These are phyloP conservation scores for Drosophila parvula DNA, from an alignment of 1,140 invertebrate species.

Conservation along the genomic window DNA sequence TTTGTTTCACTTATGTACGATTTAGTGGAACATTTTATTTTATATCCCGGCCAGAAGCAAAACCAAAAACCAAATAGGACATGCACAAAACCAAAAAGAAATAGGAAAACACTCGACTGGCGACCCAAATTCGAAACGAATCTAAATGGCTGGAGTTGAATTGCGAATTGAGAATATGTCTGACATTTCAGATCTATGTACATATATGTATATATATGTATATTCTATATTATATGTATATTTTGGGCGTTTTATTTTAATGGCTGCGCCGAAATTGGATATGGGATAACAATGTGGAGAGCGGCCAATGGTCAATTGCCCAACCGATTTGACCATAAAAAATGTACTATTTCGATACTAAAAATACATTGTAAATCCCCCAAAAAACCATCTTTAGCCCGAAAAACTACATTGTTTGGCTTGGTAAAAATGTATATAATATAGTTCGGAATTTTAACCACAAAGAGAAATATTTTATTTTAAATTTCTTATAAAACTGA, in stretches of 20 bases:
- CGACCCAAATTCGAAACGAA: slow-evolving; percentile 7
- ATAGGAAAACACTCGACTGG: slow-evolving; percentile 25
- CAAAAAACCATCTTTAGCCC: not conserved
- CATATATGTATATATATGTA: not conserved
- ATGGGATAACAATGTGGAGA: slow-evolving; percentile 26
- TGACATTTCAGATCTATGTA: slow-evolving; percentile 1
- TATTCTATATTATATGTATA: not conserved
- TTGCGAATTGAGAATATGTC: slow-evolving; percentile 13
- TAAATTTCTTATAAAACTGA: too few relatives aligned
- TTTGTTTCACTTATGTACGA: slow-evolving; percentile 19
- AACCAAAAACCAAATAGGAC: slow-evolving; percentile 5
- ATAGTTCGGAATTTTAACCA: not conserved
- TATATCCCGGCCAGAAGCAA: not conserved
- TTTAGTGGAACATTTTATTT: slow-evolving; percentile 10
- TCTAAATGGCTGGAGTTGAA: not conserved
- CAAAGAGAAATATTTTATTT: too few relatives aligned
- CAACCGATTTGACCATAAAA: slow-evolving; percentile 27
- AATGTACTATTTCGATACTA: slow-evolving; percentile 17
- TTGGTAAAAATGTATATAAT: not conserved
- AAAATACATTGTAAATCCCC: slow-evolving; percentile 1
- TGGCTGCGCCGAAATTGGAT: slow-evolving; percentile 13
- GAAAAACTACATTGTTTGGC: not conserved
- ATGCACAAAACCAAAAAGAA: not conserved
- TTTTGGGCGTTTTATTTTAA: slow-evolving; percentile 16
- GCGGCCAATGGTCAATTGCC: slow-evolving; percentile 26